Conservation (phyloP, 2,113 vertebrate genomes). For the Podiceps cristatus region DNA sequence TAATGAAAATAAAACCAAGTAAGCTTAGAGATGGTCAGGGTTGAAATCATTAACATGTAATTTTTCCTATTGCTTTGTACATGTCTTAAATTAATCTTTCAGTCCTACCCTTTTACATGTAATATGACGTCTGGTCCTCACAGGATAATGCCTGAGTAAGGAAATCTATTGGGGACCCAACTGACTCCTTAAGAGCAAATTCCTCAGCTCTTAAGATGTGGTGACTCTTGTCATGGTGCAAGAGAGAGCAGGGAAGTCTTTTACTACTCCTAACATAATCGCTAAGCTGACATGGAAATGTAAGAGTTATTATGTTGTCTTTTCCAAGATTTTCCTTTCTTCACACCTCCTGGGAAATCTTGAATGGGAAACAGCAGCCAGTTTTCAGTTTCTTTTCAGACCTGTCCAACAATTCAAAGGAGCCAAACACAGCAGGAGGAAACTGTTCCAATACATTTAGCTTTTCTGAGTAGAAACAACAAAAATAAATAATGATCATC, state of each 20-base stretch:
- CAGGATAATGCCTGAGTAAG: background rate
- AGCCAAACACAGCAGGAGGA: background rate
- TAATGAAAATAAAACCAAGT: background rate
- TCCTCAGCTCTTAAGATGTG: background rate
- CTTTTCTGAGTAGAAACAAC: background rate
- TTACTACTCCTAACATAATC: background rate
- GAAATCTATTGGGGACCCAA: background rate
- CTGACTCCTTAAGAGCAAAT: background rate
- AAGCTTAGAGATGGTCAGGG: background rate
- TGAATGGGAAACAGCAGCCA: background rate
- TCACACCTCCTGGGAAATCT: background rate
- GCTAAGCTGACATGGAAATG: background rate
- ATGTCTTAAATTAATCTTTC: background rate
- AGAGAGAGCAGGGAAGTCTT: background rate
- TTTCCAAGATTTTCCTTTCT: constrained; percentile 5
- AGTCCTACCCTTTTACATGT: background rate
- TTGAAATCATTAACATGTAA: background rate
- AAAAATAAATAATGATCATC: background rate
- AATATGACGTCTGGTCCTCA: background rate
- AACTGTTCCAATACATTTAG: background rate
- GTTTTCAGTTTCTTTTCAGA: constrained; percentile 13
- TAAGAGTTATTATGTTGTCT: background rate
- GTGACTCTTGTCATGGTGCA: background rate
- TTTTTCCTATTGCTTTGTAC: background rate
- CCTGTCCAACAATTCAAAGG: background rate